phyloP scores from a whole-genome alignment of 1,140 invertebrate genomes.

The Tetramorium simillimum region DNA sequence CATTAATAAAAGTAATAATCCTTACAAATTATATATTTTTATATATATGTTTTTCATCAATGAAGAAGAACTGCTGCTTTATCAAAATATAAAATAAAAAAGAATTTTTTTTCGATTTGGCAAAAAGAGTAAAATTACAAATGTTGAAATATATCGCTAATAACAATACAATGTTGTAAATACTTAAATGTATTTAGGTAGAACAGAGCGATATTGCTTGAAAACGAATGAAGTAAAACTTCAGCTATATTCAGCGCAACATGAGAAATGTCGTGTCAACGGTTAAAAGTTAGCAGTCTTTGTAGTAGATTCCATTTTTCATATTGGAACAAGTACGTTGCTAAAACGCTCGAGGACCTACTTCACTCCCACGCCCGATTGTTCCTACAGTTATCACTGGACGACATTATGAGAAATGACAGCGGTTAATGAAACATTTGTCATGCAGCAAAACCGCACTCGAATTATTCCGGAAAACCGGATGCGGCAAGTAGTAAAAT shows the following conservation, averaged over 20 bases:
- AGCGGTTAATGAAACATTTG: slow-evolving; percentile 53
- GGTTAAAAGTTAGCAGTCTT: neutral
- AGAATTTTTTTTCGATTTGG: neutral
- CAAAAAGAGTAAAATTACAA: neutral
- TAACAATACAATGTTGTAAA: neutral
- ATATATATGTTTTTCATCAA: neutral
- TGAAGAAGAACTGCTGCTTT: neutral
- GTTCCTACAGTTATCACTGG: slow-evolving; percentile 8
- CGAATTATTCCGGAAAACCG: slow-evolving; percentile 30
- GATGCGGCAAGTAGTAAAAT: slow-evolving; percentile 36
- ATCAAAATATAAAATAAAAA: too few species aligned
- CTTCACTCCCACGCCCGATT: neutral
- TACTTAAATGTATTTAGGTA: neutral
- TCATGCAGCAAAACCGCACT: slow-evolving; percentile 26
- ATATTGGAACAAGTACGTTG: slow-evolving; percentile 9
- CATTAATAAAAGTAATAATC: neutral
- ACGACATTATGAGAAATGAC: slow-evolving; percentile 49
- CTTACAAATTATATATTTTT: neutral
- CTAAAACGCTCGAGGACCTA: slow-evolving; percentile 10
- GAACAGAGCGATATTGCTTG: neutral
- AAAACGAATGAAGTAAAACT: neutral
- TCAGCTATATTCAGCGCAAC: neutral
- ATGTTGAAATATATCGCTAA: neutral
- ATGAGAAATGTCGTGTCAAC: slow-evolving; percentile 11
- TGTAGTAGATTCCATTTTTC: slow-evolving; percentile 22